Evolutionary conservation across 2,797 vertebrate genomes (phyloP), one percentile per base, ranked within the genome.

Genomic region (Allobates femoralis): DNA sequence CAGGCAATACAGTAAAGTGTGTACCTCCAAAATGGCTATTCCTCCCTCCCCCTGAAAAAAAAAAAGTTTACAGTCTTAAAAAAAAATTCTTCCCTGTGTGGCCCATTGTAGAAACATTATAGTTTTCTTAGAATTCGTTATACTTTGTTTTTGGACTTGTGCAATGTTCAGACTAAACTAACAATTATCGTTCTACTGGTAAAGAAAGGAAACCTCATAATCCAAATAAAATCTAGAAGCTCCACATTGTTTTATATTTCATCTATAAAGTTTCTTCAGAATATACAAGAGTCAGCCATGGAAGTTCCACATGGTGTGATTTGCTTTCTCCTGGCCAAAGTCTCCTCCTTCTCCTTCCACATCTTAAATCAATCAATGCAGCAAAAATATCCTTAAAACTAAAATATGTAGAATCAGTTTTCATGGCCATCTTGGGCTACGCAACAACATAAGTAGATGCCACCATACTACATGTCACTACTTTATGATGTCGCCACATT

Each of bases 361-460:
- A 79, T 79, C 53, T 79, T 79, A 58, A 58, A 58, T 79, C 30
- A 34, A 60, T 58, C 76, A 37, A 76, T n/a, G 1, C 10, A 30
- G 18, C 28, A 78, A 78, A 76, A 74, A 46, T 46, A 21, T 46
- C 34, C 23, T 11, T 5, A 62, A 71, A 74, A 50, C 18, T 21
- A 66, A 34, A 51, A 28, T 8, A 30, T 0, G 53, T 30, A 76
- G 26, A 76, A 76, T 19, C 51, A n/a, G n/a, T 53, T 53, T 53
- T 53, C 28, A 16, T 26, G 19, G 64, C 1, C 6, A 16, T 34
- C 34, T 6, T 18, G 19, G 10, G 23, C n/a, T 60, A 58, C 56
- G 7, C 56, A 8, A 58, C 21, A 21, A 58, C 56, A 18, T n/a
- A 32, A 32, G 62, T 32, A 28, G 62, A 18, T 18, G 16, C 64